Percentiles rank a stretch among this genome's conserved stretches.
phyloP scores from a whole-genome alignment of 2,797 vertebrate genomes.

The Todus mexicanus region DNA sequence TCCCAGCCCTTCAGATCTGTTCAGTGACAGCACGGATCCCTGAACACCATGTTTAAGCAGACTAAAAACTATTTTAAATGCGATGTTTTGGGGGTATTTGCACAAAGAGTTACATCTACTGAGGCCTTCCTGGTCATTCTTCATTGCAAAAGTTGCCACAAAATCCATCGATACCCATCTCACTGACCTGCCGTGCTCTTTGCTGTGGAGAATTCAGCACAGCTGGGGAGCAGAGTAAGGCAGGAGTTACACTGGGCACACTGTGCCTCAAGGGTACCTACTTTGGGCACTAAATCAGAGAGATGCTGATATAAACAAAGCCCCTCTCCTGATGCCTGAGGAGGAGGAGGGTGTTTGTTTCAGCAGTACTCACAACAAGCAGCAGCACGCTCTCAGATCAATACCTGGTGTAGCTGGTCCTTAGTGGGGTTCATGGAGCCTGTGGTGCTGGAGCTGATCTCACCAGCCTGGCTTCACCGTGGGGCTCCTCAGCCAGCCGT shows the following conservation, averaged over 20 bases:
- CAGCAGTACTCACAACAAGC: neutral
- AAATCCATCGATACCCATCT: neutral
- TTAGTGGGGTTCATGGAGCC: neutral
- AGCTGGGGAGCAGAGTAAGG: neutral
- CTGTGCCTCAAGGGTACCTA: neutral
- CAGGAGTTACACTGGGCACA: neutral
- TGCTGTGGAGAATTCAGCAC: neutral
- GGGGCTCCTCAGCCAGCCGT: neutral
- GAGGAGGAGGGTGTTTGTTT: neutral
- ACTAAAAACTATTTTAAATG: neutral
- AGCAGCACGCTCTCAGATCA: fast-evolving
- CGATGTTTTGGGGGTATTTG: neutral
- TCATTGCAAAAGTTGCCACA: neutral
- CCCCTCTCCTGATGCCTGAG: neutral
- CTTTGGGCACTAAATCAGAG: neutral
- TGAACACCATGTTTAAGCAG: neutral
- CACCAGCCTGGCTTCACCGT: fast-evolving
- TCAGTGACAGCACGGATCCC: neutral
- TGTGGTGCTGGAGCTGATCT: neutral
- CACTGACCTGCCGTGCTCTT: fast-evolving
- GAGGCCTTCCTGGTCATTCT: neutral
- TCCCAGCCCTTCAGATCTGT: neutral
- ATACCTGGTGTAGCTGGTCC: fast-evolving
- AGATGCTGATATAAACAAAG: neutral
- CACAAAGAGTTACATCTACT: neutral